Conservation (phyloP, 2,113 vertebrate genomes). For the Dunckerocampus dactyliophorus region DNA sequence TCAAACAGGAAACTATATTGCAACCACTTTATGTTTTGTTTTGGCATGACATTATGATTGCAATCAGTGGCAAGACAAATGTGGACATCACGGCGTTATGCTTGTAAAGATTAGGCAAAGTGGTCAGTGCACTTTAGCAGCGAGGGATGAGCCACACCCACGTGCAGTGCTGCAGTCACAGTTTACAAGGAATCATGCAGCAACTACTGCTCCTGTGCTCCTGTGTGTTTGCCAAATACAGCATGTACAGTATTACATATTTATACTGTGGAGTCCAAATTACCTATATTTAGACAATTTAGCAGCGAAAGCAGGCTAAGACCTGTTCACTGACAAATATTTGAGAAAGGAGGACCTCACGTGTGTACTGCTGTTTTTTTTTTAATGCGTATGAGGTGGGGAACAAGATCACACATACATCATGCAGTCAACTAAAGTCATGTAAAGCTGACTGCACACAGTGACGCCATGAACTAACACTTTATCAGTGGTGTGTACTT, state of each 20-base stretch:
- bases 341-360: conserved; percentile 53
- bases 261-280: neutral
- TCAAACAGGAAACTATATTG: neutral
- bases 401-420: conserved; percentile 14
- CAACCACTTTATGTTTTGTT: neutral
- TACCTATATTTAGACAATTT: conserved; percentile 6
- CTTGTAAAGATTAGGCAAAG: neutral
- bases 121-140: neutral
- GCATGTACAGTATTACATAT: neutral
- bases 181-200: conserved; percentile 32
- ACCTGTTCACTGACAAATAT: conserved; percentile 57
- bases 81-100: neutral
- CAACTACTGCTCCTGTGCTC: neutral
- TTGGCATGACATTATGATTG: neutral
- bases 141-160: conserved; percentile 42
- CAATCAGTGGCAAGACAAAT: neutral
- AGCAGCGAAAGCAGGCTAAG: conserved; percentile 13
- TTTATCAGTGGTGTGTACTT: neutral
- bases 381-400: neutral
- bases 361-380: neutral
- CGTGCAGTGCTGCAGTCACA: conserved; percentile 30
- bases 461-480: no score
- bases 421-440: neutral
- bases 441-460: conserved; percentile 13
- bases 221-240: neutral